phyloP scores from a whole-genome alignment of 2,113 vertebrate species.

The Coptodon bakossiorum region DNA sequence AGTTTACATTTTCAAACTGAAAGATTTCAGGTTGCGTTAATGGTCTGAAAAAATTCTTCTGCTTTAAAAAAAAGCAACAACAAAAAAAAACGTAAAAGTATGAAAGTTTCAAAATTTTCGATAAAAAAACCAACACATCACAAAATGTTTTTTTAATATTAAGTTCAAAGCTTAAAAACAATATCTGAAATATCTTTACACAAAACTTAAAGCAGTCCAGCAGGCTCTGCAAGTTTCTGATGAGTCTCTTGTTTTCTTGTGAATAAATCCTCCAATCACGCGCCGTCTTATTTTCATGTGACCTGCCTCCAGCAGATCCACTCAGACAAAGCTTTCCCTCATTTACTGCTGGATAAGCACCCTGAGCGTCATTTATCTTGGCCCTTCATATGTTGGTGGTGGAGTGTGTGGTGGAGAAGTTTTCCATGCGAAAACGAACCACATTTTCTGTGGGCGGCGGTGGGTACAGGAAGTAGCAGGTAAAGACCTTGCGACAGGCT shows the following conservation, averaged over 20 bases:
- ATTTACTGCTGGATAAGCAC: not conserved
- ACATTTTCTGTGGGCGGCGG: constrained; percentile 25
- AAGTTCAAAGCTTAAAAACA: not conserved
- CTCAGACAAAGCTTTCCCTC: not conserved
- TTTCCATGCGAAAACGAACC: constrained; percentile 72
- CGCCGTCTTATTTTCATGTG: not conserved
- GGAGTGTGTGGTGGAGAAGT: constrained; percentile 75
- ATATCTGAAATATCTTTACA: not conserved
- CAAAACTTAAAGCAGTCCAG: not conserved
- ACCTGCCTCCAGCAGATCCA: not conserved
- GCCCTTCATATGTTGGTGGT: constrained; percentile 48
- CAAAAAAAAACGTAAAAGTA: fast-evolving
- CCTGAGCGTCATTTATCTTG: fast-evolving
- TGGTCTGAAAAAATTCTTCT: not conserved
- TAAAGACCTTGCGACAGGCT: constrained; percentile 72
- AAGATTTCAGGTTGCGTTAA: not conserved
- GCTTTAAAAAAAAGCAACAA: not conserved
- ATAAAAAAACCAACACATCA: not conserved
- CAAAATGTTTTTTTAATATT: not conserved
- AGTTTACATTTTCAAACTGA: not conserved
- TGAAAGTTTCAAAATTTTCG: fast-evolving
- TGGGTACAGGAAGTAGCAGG: constrained; percentile 46
- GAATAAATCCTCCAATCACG: not conserved
- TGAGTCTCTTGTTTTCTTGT: not conserved
- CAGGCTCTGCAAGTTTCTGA: not conserved